Percentiles rank a stretch among this genome's conserved stretches.
Evolutionary conservation across 2,113 vertebrate species (phyloP).

Genomic region (Toxotes jaculatrix): DNA sequence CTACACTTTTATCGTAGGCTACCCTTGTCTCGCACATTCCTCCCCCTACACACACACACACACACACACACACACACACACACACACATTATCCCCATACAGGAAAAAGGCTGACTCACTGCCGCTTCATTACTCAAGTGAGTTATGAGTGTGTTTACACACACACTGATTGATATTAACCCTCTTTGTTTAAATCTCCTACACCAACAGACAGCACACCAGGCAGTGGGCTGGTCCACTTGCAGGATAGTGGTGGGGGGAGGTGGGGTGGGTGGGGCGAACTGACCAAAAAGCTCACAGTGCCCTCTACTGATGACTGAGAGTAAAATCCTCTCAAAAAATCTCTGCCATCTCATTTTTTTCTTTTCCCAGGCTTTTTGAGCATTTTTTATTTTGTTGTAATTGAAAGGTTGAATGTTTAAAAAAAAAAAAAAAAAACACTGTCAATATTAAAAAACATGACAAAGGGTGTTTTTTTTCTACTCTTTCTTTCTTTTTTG

Average conservation of each 20-base stretch:
- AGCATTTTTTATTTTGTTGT: background rate
- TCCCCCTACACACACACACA: constrained; percentile 21
- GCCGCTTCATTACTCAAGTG: constrained; percentile 77
- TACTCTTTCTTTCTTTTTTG: background rate
- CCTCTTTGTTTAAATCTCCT: constrained; percentile 79
- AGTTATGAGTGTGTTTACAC: constrained; percentile 77
- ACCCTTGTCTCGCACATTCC: constrained; percentile 49
- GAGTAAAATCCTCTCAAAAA: constrained; percentile 34
- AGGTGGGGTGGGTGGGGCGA: background rate
- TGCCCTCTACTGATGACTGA: constrained; percentile 81
- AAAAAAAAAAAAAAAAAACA: background rate
- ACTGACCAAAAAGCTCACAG: constrained; percentile 76
- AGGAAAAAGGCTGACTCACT: constrained; percentile 76
- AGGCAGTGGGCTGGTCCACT: constrained; percentile 52
- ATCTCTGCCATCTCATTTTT: background rate
- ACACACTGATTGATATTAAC: constrained; percentile 80
- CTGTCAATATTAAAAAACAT: background rate
- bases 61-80: constrained; percentile 26
- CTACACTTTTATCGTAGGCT: constrained; percentile 46
- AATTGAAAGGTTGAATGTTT: background rate
- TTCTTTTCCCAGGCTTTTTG: background rate
- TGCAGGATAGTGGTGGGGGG: constrained; percentile 28
- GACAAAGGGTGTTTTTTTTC: too few relatives aligned
- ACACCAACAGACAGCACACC: constrained; percentile 57
- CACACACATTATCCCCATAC: constrained; percentile 39